Evolutionary conservation across 1,140 invertebrate genomes (phyloP).

Genomic region (Bombus haemorrhoidalis): DNA sequence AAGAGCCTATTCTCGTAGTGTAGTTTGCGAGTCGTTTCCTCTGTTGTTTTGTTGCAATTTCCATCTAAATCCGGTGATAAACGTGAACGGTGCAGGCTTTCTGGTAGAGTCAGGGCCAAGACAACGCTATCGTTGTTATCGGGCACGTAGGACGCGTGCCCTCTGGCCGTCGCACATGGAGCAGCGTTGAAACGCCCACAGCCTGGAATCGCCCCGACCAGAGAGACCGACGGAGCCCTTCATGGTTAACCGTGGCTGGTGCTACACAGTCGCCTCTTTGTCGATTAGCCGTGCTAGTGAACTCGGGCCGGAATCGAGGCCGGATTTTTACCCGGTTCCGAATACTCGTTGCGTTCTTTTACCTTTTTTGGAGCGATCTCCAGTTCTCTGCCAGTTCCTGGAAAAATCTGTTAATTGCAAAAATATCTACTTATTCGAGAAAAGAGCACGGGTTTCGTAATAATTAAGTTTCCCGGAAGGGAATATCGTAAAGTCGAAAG

Average conservation of each 20-base stretch:
- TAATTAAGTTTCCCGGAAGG: neutral
- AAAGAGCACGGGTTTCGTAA: neutral
- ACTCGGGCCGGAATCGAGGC: slow-evolving; percentile 36
- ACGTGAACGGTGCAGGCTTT: slow-evolving; percentile 8
- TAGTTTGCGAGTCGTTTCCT: slow-evolving; percentile 5
- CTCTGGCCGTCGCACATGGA: slow-evolving; percentile 40
- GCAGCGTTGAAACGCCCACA: slow-evolving; percentile 44
- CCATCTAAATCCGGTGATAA: slow-evolving; percentile 40
- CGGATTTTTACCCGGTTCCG: slow-evolving; percentile 51
- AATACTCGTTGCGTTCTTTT: neutral
- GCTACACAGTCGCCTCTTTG: slow-evolving; percentile 67
- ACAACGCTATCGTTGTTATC: slow-evolving; percentile 77
- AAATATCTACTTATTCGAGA: neutral
- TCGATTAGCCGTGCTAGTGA: slow-evolving; percentile 56
- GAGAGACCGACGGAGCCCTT: slow-evolving; percentile 51
- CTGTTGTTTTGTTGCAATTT: slow-evolving; percentile 17
- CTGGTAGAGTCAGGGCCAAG: slow-evolving; percentile 48
- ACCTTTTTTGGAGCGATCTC: neutral
- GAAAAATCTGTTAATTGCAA: too few relatives aligned
- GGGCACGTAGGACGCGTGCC: slow-evolving; percentile 41
- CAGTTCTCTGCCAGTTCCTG: neutral
- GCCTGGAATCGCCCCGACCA: slow-evolving; percentile 62
- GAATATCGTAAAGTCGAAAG: neutral
- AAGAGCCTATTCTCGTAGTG: neutral
- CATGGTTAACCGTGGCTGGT: slow-evolving; percentile 63